phyloP scores from a whole-genome alignment of 2,113 vertebrate species.

The Elanus axillaris region DNA sequence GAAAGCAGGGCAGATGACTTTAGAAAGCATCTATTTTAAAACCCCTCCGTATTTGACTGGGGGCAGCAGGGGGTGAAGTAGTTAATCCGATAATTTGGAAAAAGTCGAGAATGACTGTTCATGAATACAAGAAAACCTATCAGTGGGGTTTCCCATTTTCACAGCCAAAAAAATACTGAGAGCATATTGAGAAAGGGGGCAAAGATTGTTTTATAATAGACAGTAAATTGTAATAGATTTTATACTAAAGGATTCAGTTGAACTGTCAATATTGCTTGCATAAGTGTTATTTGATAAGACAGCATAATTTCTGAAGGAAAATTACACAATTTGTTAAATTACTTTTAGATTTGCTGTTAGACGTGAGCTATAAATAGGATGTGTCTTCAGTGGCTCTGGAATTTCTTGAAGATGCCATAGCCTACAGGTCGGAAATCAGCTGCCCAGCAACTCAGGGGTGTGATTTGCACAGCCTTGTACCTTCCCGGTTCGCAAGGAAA shows the following conservation, averaged over 20 bases:
- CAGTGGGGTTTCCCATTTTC: neutral
- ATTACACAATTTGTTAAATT: slow-evolving; percentile 46
- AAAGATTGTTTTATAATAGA: slow-evolving; percentile 14
- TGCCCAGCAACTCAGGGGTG: neutral
- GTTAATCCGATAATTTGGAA: neutral
- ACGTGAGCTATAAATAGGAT: neutral
- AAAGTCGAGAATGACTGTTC: neutral
- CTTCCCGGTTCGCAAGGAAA: neutral
- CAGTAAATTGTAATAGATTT: slow-evolving; percentile 40
- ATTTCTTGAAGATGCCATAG: neutral
- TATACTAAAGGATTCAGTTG: slow-evolving; percentile 36
- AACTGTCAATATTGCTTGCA: slow-evolving; percentile 51
- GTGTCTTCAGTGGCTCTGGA: neutral
- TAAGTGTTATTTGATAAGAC: slow-evolving; percentile 36
- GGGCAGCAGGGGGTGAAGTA: neutral
- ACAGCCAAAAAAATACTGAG: slow-evolving; percentile 17
- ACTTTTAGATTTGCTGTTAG: neutral
- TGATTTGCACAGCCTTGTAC: neutral
- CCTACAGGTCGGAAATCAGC: neutral
- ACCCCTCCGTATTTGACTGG: neutral
- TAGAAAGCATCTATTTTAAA: neutral
- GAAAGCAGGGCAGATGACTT: neutral
- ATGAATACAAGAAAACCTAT: neutral
- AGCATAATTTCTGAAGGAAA: slow-evolving; percentile 41
- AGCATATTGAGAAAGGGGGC: neutral